Evolutionary conservation across 2,888 invertebrate species (phyloP).

Genomic region (Cerastis rubricosa): DNA sequence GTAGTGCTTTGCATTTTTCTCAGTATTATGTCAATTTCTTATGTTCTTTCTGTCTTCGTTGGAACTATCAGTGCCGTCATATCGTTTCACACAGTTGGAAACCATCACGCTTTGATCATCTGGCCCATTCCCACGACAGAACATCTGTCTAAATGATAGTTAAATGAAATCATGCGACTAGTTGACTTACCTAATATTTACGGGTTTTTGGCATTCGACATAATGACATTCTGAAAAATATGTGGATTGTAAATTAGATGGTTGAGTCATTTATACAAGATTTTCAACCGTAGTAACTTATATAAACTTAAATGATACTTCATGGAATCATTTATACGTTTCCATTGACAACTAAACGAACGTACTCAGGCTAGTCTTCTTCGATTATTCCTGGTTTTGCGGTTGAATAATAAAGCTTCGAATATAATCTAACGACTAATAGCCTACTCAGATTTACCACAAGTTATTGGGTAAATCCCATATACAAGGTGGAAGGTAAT

Average conservation of each 20-base stretch:
- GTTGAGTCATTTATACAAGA: neutral
- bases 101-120: constrained; percentile 19
- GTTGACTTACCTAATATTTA: constrained; percentile 22
- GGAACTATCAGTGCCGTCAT: neutral
- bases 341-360: neutral
- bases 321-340: neutral
- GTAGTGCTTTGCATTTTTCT: neutral
- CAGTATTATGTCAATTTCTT: neutral
- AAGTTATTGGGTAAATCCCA: constrained; percentile 21
- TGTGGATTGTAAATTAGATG: constrained; percentile 15
- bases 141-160: constrained; percentile 18
- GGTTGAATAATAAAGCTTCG: constrained; percentile 18
- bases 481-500: neutral
- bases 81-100: constrained; percentile 18
- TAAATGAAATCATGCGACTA: constrained; percentile 32
- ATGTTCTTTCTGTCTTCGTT: neutral
- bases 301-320: neutral
- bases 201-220: constrained; percentile 16
- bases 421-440: neutral
- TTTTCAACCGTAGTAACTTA: neutral
- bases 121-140: constrained; percentile 39
- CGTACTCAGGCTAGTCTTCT: neutral
- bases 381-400: constrained; percentile 1
- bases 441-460: constrained; percentile 10
- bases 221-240: constrained; percentile 15